A percentile compares a stretch with the other conserved stretches of the same genome.
phyloP scores from a whole-genome alignment of 2,888 invertebrate species.

The Choristoneura rosaceana region DNA sequence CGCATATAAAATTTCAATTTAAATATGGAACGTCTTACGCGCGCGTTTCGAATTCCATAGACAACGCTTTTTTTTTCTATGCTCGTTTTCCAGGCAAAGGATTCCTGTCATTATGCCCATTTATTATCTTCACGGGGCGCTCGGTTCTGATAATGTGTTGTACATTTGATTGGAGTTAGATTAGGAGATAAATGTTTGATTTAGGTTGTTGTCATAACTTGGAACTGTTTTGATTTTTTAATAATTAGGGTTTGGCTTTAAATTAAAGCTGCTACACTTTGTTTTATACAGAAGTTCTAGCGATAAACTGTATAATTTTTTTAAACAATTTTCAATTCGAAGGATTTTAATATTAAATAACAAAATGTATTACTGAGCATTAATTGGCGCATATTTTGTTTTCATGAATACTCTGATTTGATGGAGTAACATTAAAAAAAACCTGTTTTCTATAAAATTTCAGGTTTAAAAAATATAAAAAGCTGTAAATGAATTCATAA shows the following conservation, averaged over 20 bases:
- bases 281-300: not conserved
- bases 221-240: constrained; percentile 15
- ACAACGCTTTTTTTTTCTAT: constrained; percentile 66
- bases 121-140: constrained; percentile 75
- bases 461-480: too few species aligned
- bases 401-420: too few species aligned
- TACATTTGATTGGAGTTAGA: constrained; percentile 55
- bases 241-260: constrained; percentile 17
- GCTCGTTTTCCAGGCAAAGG: constrained; percentile 62
- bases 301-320: not conserved
- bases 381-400: too few species aligned
- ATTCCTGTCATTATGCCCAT: constrained; percentile 74
- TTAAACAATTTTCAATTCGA: not conserved
- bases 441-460: too few species aligned
- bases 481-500: too few species aligned
- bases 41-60: constrained; percentile 69
- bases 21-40: constrained; percentile 60
- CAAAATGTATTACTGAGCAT: too few species aligned
- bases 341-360: not conserved
- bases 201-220: constrained; percentile 39
- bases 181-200: constrained; percentile 42
- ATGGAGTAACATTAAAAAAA: too few species aligned
- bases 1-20: constrained; percentile 56
- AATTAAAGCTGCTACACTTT: constrained; percentile 13
- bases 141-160: constrained; percentile 66